These are phyloP conservation scores for Cryptocephalus moraei DNA, from an alignment of 2,888 invertebrate genomes.

Conservation along the genomic window DNA sequence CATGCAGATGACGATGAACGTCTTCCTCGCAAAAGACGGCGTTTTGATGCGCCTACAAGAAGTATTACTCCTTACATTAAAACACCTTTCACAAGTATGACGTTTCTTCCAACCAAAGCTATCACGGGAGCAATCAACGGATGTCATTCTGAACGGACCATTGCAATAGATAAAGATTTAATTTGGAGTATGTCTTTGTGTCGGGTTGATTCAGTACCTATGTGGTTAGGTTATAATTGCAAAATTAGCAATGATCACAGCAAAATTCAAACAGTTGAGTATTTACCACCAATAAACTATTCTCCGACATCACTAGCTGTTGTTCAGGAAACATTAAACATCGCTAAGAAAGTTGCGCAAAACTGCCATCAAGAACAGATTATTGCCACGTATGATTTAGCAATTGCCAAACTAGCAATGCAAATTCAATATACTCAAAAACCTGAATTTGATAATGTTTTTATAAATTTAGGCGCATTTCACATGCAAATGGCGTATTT, in stretches of 20 bases:
- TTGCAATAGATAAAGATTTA: slow-evolving; percentile 19
- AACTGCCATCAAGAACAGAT: slow-evolving; percentile 1
- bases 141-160: background rate
- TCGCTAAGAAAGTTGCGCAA: slow-evolving; percentile 1
- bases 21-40: slow-evolving; percentile 13
- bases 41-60: slow-evolving; percentile 1
- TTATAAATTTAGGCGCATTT: slow-evolving; percentile 18
- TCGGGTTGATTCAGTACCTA: no score
- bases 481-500: slow-evolving; percentile 23
- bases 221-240: slow-evolving; percentile 22
- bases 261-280: slow-evolving; percentile 18
- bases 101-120: slow-evolving; percentile 3
- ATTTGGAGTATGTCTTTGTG: slow-evolving; percentile 15
- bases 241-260: slow-evolving; percentile 9
- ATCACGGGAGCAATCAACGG: background rate
- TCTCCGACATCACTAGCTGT: slow-evolving; percentile 22
- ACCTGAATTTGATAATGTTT: slow-evolving; percentile 20
- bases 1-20: background rate
- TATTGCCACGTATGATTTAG: no score
- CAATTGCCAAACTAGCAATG: slow-evolving; percentile 15
- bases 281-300: slow-evolving; percentile 25
- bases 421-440: slow-evolving; percentile 20
- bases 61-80: slow-evolving; percentile 1
- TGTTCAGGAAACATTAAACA: slow-evolving; percentile 23
- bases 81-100: slow-evolving; percentile 6